Base-by-base conservation (phyloP, 2,113 vertebrate genomes). In the Crotalus horridus region DNA sequence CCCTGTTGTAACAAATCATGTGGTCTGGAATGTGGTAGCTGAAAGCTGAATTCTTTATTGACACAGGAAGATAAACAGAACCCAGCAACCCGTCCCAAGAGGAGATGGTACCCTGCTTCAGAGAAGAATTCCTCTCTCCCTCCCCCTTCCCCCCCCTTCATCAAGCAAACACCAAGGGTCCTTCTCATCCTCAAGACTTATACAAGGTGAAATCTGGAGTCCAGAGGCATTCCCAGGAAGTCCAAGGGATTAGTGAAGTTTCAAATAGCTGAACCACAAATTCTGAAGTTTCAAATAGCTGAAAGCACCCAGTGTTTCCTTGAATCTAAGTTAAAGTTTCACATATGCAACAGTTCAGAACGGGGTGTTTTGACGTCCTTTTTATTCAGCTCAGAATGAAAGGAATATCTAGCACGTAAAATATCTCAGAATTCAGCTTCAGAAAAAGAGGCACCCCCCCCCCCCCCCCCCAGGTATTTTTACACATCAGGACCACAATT, bases 21-120 rank as follows among this genome's bases (percentile, higher is more conserved):
- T 93, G 85, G 64, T 13, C 2, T 15, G 90, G 96, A 97, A 97
- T 97, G 96, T 95, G 92, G 13, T 0, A 69, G 94, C 64, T 92
- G 92, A 95, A 95, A 90, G n/a, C 69, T 94, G 92, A 97, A 98
- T 98, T 98, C 97, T 96, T 97, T 46, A 93, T 91, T 97, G 97
- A 98, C 97, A 97, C 86, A 0, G n/a, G 51, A 39, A 96, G 98
- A 98, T 98, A 98, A 98, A 95, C 94, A 93, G 59, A 89, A 89
- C 91, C 86, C 88, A 93, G 69, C 56, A 74, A n/a, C 7, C 33
- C 33, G 74, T 92, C 90, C 94, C 90, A 96, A 96, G 96, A 91
- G 96, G 97, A 95, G 90, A 88, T 54, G 93, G 98, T 98, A 98
- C 97, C 97, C 97, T 97, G 96, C 87, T 94, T 96, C 94, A 58